A percentile compares a stretch with the other conserved stretches of the same genome.
Evolutionary conservation across 2,113 vertebrate species (phyloP).

Genomic region (Alligator mississippiensis): DNA sequence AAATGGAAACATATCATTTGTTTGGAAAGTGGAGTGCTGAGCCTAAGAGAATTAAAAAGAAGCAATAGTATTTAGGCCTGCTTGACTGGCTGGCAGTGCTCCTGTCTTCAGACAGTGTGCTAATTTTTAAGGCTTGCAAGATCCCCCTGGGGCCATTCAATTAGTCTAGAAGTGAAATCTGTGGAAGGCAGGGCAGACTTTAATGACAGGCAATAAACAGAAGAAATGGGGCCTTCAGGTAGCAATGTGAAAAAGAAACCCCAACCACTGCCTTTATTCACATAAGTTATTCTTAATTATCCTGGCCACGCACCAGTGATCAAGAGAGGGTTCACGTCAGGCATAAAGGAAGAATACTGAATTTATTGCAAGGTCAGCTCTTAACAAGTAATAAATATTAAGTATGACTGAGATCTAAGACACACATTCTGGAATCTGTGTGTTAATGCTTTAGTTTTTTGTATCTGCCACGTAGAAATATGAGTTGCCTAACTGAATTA

Average conservation of each 20-base stretch:
- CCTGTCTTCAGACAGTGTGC: not conserved
- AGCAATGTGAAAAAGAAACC: not conserved
- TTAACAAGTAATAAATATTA: not conserved
- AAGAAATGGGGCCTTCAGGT: not conserved
- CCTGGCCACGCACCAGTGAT: not conserved
- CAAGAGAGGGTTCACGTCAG: not conserved
- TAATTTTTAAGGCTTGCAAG: slow-evolving; percentile 34
- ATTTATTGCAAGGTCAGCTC: not conserved
- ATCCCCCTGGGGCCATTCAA: not conserved
- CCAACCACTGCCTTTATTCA: not conserved
- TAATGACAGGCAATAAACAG: not conserved
- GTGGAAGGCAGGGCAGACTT: not conserved
- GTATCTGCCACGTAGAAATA: not conserved
- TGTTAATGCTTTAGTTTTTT: not conserved
- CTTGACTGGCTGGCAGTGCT: slow-evolving; percentile 23
- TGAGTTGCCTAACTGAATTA: not conserved
- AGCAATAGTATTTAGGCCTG: not conserved
- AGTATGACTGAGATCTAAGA: not conserved
- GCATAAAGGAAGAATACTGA: not conserved
- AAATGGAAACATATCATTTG: not conserved
- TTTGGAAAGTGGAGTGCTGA: not conserved
- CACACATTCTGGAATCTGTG: not conserved
- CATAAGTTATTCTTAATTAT: not conserved
- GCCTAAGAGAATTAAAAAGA: slow-evolving; percentile 16
- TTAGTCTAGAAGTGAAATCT: not conserved